These are phyloP conservation scores for Odontesthes bonariensis DNA, from an alignment of 2,113 vertebrate genomes.

Conservation along the genomic window DNA sequence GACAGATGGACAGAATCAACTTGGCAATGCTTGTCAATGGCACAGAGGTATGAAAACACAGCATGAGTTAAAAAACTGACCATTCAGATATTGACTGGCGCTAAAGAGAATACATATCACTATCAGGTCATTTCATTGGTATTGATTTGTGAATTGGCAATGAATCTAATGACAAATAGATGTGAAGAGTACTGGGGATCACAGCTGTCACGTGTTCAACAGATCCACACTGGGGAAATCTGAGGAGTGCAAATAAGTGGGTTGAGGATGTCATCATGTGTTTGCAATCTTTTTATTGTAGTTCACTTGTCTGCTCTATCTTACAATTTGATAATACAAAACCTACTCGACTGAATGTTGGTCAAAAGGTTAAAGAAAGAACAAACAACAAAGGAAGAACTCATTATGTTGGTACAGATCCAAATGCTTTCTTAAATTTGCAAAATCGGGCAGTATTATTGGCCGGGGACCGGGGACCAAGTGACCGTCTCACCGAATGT, in stretches of 20 bases:
- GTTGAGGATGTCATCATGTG: neutral
- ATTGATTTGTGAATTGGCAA: constrained; percentile 77
- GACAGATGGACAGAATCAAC: neutral
- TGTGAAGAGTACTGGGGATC: constrained; percentile 20
- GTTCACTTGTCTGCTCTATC: neutral
- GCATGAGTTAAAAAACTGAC: neutral
- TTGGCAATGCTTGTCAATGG: neutral
- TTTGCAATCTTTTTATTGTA: neutral
- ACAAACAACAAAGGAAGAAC: neutral
- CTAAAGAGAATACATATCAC: neutral
- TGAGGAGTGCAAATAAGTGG: neutral
- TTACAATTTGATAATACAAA: neutral
- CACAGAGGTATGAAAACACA: neutral
- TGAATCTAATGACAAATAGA: constrained; percentile 58
- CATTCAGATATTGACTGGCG: constrained; percentile 34
- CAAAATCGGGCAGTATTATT: neutral
- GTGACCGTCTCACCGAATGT: neutral
- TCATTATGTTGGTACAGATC: neutral
- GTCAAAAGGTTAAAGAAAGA: neutral
- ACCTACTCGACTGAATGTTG: neutral
- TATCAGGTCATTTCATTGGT: constrained; percentile 49
- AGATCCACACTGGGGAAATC: constrained; percentile 24
- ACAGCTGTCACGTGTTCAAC: constrained; percentile 49
- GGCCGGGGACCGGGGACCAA: neutral
- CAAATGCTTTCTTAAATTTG: neutral